A percentile compares a stretch with the other conserved stretches of the same genome.
These are phyloP conservation scores for Babyrousa celebensis DNA, from an alignment of 2,797 vertebrate genomes.

Conservation along the genomic window DNA sequence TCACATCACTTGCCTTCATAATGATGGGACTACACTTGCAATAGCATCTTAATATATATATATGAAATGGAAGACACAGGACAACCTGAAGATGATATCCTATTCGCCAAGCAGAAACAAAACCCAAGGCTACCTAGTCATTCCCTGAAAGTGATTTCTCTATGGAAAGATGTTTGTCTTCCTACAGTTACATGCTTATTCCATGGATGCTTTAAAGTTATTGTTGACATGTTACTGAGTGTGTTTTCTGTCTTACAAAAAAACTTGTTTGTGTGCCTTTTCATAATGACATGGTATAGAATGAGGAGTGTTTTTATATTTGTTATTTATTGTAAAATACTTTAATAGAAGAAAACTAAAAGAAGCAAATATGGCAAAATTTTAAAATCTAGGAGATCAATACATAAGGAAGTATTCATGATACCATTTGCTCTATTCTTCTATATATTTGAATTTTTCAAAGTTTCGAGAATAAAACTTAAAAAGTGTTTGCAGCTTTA, in stretches of 20 bases:
- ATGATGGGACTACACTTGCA: slow-evolving; percentile 96
- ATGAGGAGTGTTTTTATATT: slow-evolving; percentile 41
- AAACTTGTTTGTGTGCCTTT: slow-evolving; percentile 74
- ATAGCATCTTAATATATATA: slow-evolving; percentile 98
- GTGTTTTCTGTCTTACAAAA: slow-evolving; percentile 50
- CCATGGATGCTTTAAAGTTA: background rate
- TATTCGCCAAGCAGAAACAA: slow-evolving; percentile 98
- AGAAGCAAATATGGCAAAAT: background rate
- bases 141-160: slow-evolving; percentile 76
- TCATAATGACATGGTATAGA: slow-evolving; percentile 37
- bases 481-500: background rate
- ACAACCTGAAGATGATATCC: slow-evolving; percentile 97
- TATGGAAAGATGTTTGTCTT: slow-evolving; percentile 73
- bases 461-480: background rate
- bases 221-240: slow-evolving; percentile 75
- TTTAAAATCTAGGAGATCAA: background rate
- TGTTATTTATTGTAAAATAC: background rate
- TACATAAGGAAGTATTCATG: background rate
- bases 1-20: slow-evolving; percentile 97
- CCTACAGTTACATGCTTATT: slow-evolving; percentile 52
- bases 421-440: background rate
- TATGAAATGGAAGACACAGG: slow-evolving; percentile 97
- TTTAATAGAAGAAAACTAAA: background rate
- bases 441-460: background rate
- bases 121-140: slow-evolving; percentile 94